phyloP scores from a whole-genome alignment of 2,888 invertebrate genomes.

The Clunio marinus region DNA sequence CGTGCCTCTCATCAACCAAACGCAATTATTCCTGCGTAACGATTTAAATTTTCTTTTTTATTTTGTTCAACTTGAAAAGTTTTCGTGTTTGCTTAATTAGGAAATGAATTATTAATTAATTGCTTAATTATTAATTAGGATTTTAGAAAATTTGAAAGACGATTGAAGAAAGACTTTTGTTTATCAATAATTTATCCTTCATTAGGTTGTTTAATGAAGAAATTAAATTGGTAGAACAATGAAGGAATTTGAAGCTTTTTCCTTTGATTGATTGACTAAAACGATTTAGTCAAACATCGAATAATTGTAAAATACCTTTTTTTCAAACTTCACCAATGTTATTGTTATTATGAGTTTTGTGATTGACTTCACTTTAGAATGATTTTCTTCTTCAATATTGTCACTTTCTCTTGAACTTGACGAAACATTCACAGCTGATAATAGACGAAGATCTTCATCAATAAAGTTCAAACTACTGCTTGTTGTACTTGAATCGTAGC shows the following conservation, averaged over 20 bases:
- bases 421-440: constrained; percentile 24
- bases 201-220: too few species aligned
- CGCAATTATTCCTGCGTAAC: constrained; percentile 7
- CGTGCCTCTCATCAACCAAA: not conserved
- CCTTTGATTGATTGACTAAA: too few species aligned
- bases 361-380: not conserved
- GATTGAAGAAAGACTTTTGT: too few species aligned
- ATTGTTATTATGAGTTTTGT: constrained; percentile 34
- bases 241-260: too few species aligned
- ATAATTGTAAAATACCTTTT: constrained; percentile 36
- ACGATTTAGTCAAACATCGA: too few species aligned
- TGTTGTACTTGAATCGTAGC: constrained; percentile 29
- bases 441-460: constrained; percentile 22
- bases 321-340: constrained; percentile 22
- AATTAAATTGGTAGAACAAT: too few species aligned
- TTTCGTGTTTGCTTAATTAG: too few species aligned
- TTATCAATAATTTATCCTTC: too few species aligned
- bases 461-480: constrained; percentile 33
- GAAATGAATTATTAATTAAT: too few species aligned
- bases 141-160: too few species aligned
- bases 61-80: not conserved
- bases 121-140: too few species aligned
- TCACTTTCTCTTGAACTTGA: not conserved
- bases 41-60: too few species aligned
- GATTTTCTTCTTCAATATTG: not conserved